phyloP scores from a whole-genome alignment of 1,140 invertebrate genomes.

The Rhyzopertha dominica region DNA sequence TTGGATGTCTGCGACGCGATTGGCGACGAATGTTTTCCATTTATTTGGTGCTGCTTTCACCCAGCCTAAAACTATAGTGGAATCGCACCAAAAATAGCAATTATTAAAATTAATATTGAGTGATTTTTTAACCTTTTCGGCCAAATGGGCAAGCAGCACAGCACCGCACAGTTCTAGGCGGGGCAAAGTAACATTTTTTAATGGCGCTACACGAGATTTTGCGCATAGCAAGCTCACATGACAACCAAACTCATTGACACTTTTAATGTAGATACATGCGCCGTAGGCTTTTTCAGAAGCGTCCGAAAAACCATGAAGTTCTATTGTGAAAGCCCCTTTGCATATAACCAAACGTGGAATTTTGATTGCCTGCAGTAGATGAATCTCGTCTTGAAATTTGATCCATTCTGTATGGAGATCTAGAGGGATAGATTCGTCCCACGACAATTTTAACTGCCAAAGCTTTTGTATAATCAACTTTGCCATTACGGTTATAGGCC shows the following conservation, averaged over 20 bases:
- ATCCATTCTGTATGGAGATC: conserved; percentile 18
- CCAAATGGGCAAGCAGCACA: conserved; percentile 29
- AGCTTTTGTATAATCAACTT: conserved; percentile 29
- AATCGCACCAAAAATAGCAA: conserved; percentile 44
- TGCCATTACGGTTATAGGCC: conserved; percentile 25
- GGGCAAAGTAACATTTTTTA: conserved; percentile 27
- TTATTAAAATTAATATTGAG: conserved; percentile 27
- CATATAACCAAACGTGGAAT: conserved; percentile 20
- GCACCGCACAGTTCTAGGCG: conserved; percentile 35
- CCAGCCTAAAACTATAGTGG: conserved; percentile 45
- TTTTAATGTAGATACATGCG: conserved; percentile 29
- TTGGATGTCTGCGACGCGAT: conserved; percentile 42
- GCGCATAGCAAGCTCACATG: conserved; percentile 17
- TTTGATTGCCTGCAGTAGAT: conserved; percentile 7
- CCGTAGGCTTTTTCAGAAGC: conserved; percentile 30
- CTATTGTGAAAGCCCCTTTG: conserved; percentile 18
- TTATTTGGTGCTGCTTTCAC: conserved; percentile 33
- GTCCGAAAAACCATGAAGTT: conserved; percentile 39
- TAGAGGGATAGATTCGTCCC: conserved; percentile 23
- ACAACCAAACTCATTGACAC: conserved; percentile 23
- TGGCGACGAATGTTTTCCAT: conserved; percentile 42
- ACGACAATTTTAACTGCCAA: conserved; percentile 25
- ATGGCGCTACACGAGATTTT: conserved; percentile 28
- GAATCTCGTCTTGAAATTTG: conserved; percentile 19
- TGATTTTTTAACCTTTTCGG: conserved; percentile 17